A percentile compares a stretch with the other conserved stretches of the same genome.
Evolutionary conservation across 2,888 invertebrate species (phyloP).

Genomic region (Euphydryas editha): DNA sequence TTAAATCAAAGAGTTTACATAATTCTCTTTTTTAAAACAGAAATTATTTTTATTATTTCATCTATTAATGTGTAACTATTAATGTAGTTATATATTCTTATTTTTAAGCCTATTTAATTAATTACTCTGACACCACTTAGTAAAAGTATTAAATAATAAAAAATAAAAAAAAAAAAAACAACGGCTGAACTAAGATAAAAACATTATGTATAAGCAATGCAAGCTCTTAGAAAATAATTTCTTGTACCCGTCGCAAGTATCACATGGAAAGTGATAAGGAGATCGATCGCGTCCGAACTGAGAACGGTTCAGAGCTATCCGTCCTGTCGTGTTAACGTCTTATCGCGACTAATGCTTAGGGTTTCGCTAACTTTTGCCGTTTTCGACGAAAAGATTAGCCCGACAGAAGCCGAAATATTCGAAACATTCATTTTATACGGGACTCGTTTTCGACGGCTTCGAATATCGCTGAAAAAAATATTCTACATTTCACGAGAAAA

Average conservation of each 20-base stretch:
- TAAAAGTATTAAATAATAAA: too few relatives aligned
- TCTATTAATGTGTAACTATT: too few relatives aligned
- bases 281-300: slow-evolving; percentile 8
- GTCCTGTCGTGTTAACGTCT: slow-evolving; percentile 17
- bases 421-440: background rate
- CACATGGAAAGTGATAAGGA: background rate
- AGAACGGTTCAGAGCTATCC: slow-evolving; percentile 12
- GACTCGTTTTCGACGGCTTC: background rate
- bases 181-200: too few relatives aligned
- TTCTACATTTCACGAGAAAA: slow-evolving; percentile 1
- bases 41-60: too few relatives aligned
- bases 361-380: background rate
- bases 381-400: slow-evolving; percentile 9
- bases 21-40: too few relatives aligned
- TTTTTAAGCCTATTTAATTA: too few relatives aligned
- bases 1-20: too few relatives aligned
- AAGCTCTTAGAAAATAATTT: background rate
- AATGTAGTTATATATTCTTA: too few relatives aligned
- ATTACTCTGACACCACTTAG: too few relatives aligned
- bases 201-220: background rate
- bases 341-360: slow-evolving; percentile 11
- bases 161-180: too few relatives aligned
- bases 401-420: background rate
- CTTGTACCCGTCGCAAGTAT: background rate
- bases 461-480: background rate